Conservation (phyloP, 64 coral and sea anemone genomes). For the Pachyseris speciosa region DNA sequence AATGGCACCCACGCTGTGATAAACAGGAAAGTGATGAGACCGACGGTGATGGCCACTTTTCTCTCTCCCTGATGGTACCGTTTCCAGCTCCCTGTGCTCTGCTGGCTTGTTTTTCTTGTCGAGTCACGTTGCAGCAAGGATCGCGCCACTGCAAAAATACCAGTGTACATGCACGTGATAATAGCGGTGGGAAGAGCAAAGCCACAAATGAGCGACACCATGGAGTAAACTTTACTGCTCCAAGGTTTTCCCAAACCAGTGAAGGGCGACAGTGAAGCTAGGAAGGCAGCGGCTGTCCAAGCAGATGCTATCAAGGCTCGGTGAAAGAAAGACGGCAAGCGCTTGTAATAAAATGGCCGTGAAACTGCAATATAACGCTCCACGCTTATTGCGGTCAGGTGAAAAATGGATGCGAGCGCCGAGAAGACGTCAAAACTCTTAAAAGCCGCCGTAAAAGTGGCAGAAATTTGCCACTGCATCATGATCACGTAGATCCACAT, state of each 20-base stretch:
- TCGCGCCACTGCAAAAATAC: conserved; percentile 27
- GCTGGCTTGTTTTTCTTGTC: not conserved
- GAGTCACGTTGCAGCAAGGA: conserved; percentile 47
- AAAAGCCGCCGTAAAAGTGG: conserved; percentile 46
- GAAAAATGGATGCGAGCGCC: conserved; percentile 73
- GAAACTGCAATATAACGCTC: conserved; percentile 83
- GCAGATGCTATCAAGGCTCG: conserved; percentile 37
- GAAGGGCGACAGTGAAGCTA: conserved; percentile 12
- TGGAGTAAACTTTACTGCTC: not conserved
- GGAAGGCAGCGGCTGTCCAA: conserved; percentile 50
- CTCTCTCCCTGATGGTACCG: conserved; percentile 26
- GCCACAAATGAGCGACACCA: conserved; percentile 4
- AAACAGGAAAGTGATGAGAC: conserved; percentile 44
- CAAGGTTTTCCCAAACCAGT: not conserved
- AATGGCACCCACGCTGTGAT: conserved; percentile 64
- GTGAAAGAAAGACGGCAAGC: conserved; percentile 38
- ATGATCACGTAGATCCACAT: conserved; percentile 77
- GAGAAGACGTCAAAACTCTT: conserved; percentile 67
- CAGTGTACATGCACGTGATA: conserved; percentile 21
- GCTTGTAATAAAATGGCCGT: conserved; percentile 66
- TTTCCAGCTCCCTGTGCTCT: not conserved
- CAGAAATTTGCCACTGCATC: conserved; percentile 1
- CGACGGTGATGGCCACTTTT: conserved; percentile 60
- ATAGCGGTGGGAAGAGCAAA: conserved; percentile 24
- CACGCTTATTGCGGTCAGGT: conserved; percentile 74